phyloP scores from a whole-genome alignment of 2,113 vertebrate genomes.

The Pristiophorus japonicus region DNA sequence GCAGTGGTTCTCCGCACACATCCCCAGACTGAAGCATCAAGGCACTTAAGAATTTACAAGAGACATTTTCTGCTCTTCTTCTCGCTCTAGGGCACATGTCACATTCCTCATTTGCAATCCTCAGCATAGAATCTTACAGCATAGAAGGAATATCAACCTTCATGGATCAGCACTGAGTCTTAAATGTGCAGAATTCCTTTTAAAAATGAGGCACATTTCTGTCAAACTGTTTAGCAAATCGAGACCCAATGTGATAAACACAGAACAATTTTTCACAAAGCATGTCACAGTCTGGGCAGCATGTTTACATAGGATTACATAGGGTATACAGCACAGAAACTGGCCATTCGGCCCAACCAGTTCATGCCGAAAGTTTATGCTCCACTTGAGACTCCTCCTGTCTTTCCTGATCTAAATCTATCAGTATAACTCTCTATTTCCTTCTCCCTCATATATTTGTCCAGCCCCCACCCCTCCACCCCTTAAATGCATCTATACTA shows the following conservation, averaged over 20 bases:
- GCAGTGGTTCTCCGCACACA: not conserved
- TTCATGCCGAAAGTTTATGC: too few species aligned
- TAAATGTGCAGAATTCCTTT: not conserved
- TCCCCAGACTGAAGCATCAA: not conserved
- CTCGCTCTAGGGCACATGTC: not conserved
- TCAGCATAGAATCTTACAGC: not conserved
- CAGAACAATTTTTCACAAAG: too few species aligned
- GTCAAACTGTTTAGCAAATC: not conserved
- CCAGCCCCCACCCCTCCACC: too few species aligned
- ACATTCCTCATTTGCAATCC: not conserved
- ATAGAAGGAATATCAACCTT: not conserved
- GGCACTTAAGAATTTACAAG: not conserved
- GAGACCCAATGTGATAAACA: not conserved
- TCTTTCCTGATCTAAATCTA: too few species aligned
- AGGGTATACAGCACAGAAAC: too few species aligned
- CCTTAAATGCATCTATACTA: too few species aligned
- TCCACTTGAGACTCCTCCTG: too few species aligned
- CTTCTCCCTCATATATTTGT: too few species aligned
- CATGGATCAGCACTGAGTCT: not conserved
- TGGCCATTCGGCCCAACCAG: too few species aligned
- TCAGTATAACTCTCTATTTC: too few species aligned
- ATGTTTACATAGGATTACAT: too few species aligned
- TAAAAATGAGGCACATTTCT: not conserved
- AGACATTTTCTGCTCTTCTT: not conserved
- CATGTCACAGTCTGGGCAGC: not conserved